Percentiles rank a stretch among this genome's conserved stretches.
Evolutionary conservation across 2,888 invertebrate species (phyloP).

Genomic region (Cotesia congregata): DNA sequence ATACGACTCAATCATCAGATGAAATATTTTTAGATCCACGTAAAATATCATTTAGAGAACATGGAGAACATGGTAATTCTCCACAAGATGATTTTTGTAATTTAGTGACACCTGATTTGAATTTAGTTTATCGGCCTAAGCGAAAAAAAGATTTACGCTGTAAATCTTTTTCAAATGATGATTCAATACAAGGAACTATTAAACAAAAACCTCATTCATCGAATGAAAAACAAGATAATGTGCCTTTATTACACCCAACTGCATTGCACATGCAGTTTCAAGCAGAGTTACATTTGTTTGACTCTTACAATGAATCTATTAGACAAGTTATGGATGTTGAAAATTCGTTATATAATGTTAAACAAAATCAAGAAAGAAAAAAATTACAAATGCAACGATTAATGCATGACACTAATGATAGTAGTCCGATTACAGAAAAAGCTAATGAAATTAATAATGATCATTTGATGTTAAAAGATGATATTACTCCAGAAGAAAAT

Average conservation of each 20-base stretch:
- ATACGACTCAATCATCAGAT: constrained; percentile 55
- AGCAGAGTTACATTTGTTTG: constrained; percentile 75
- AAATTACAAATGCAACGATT: constrained; percentile 54
- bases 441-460: background rate
- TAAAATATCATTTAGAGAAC: constrained; percentile 65
- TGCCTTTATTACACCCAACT: constrained; percentile 66
- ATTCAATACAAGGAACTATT: background rate
- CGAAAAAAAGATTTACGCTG: constrained; percentile 54
- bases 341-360: constrained; percentile 64
- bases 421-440: background rate
- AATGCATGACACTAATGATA: constrained; percentile 42
- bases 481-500: constrained; percentile 42
- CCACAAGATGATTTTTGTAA: constrained; percentile 64
- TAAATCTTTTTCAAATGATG: constrained; percentile 35
- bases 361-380: constrained; percentile 55
- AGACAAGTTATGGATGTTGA: constrained; percentile 74
- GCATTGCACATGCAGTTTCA: constrained; percentile 75
- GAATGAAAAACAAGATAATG: constrained; percentile 24
- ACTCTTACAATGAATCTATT: constrained; percentile 75
- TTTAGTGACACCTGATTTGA: constrained; percentile 64
- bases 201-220: constrained; percentile 35
- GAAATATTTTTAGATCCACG: constrained; percentile 60
- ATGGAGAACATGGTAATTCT: constrained; percentile 61
- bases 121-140: constrained; percentile 59
- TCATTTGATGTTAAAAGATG: background rate